These are phyloP conservation scores for Antedon mediterranea DNA, from an alignment of 53 echinoderm and acorn worm species.

Conservation along the genomic window DNA sequence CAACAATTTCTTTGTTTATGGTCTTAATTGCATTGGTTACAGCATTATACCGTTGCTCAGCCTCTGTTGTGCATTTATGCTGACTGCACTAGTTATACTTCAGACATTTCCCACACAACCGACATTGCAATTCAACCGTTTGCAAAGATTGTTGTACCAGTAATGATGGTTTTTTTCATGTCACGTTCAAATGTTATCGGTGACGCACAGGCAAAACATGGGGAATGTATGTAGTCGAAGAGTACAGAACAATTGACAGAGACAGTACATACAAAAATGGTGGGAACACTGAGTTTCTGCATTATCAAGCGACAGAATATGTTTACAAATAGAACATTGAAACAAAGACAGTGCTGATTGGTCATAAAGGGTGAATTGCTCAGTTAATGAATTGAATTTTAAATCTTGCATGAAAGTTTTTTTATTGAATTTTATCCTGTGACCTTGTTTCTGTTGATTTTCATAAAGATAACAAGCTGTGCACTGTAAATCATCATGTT, in stretches of 20 bases:
- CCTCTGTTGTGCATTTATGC: neutral
- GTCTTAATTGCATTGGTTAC: neutral
- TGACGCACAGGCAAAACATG: neutral
- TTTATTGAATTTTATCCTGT: neutral
- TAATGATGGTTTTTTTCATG: neutral
- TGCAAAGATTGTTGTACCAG: too few relatives aligned
- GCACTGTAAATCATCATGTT: too few relatives aligned
- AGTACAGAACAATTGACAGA: too few relatives aligned
- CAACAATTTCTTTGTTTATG: neutral
- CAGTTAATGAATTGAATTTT: neutral
- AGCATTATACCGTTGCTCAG: neutral
- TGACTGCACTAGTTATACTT: neutral
- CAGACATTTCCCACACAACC: neutral
- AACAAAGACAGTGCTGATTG: too few relatives aligned
- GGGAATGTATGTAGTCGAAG: too few relatives aligned
- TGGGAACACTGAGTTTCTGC: too few relatives aligned
- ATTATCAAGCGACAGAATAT: too few relatives aligned
- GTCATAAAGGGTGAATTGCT: too few relatives aligned
- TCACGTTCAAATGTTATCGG: too few relatives aligned
- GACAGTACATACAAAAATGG: too few relatives aligned
- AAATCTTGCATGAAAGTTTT: neutral
- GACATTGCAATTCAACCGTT: too few relatives aligned
- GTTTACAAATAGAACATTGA: too few relatives aligned
- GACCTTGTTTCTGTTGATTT: neutral
- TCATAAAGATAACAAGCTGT: neutral